A percentile compares a stretch with the other conserved stretches of the same genome.
Evolutionary conservation across 2,888 invertebrate genomes (phyloP).

Genomic region (Agonopterix arenella): DNA sequence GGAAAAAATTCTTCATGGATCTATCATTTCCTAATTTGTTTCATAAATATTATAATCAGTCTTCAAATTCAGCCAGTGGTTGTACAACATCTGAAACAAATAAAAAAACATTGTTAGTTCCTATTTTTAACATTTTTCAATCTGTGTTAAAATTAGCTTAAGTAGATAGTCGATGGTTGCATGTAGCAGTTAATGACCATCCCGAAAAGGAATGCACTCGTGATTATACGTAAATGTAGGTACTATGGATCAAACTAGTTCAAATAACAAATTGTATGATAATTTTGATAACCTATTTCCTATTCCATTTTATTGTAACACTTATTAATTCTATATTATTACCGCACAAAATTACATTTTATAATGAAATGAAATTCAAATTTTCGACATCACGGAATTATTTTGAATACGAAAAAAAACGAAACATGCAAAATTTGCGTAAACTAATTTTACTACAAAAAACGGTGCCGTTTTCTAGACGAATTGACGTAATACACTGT

Average conservation of each 20-base stretch:
- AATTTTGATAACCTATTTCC: conserved; percentile 1
- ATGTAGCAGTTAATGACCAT: too few relatives aligned
- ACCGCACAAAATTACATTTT: conserved; percentile 43
- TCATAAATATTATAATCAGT: conserved; percentile 60
- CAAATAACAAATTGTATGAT: background rate
- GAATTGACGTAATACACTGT: conserved; percentile 64
- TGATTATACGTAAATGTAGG: too few relatives aligned
- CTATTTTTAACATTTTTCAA: too few relatives aligned
- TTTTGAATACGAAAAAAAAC: conserved; percentile 12
- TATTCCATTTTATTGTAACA: conserved; percentile 19
- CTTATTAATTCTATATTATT: conserved; percentile 26
- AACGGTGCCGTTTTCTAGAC: conserved; percentile 51
- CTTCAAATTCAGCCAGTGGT: conserved; percentile 56
- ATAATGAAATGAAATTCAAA: conserved; percentile 42
- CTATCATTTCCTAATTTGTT: conserved; percentile 55
- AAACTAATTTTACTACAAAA: conserved; percentile 48
- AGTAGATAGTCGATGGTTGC: background rate
- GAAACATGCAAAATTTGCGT: conserved; percentile 56
- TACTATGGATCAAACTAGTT: too few relatives aligned
- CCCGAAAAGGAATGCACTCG: too few relatives aligned
- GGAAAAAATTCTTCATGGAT: conserved; percentile 48
- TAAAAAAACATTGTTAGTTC: conserved; percentile 18
- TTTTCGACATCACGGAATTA: conserved; percentile 26
- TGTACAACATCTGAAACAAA: conserved; percentile 60
- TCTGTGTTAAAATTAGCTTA: background rate